These are phyloP conservation scores for Siphonodentalium dalli DNA, from an alignment of 2,888 invertebrate genomes.

Conservation along the genomic window DNA sequence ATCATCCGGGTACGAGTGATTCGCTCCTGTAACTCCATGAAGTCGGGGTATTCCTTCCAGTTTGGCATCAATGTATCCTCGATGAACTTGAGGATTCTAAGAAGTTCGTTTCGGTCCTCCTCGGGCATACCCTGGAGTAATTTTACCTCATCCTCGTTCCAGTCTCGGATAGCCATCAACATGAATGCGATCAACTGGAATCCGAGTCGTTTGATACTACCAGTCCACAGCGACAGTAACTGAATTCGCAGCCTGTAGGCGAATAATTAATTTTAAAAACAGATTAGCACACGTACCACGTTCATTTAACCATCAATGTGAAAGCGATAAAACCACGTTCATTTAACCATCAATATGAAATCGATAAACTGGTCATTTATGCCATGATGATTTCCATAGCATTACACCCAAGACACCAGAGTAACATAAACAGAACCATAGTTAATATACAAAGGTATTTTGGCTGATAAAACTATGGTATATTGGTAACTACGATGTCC, in stretches of 20 bases:
- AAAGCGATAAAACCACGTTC: too few species aligned
- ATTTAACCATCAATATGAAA: too few species aligned
- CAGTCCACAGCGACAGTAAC: constrained; percentile 60
- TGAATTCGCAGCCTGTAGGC: constrained; percentile 53
- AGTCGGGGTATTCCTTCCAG: constrained; percentile 60
- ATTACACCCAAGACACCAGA: too few species aligned
- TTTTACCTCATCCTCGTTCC: constrained; percentile 56
- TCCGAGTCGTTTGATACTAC: constrained; percentile 59
- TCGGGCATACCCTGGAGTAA: constrained; percentile 45
- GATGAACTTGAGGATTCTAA: constrained; percentile 47
- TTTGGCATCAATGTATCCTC: constrained; percentile 49
- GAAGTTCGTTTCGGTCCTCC: constrained; percentile 44
- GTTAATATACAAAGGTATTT: too few species aligned
- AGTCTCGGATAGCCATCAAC: constrained; percentile 59
- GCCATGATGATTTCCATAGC: too few species aligned
- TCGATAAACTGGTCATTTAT: too few species aligned
- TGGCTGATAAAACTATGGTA: too few species aligned
- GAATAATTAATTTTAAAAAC: not conserved
- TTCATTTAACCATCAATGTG: too few species aligned
- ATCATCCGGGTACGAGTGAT: constrained; percentile 52
- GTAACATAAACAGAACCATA: too few species aligned
- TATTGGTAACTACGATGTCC: too few species aligned
- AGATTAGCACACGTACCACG: not conserved
- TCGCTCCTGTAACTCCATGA: constrained; percentile 58
- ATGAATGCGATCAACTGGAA: constrained; percentile 60